Evolutionary conservation across 2,888 invertebrate species (phyloP).

Genomic region (Conops quadrifasciatus): DNA sequence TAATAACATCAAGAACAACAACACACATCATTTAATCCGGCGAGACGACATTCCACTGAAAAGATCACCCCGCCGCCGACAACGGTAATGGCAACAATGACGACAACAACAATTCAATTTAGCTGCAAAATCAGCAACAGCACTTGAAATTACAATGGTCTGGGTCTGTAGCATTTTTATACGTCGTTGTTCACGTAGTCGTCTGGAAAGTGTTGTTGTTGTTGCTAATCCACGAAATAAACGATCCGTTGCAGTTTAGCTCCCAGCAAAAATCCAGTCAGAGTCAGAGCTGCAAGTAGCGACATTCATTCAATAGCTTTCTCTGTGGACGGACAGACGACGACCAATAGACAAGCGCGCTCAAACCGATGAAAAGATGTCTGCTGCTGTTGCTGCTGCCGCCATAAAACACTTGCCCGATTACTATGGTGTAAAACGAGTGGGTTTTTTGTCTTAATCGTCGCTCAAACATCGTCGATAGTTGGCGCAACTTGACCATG

Average conservation of each 20-base stretch:
- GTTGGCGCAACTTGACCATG: conserved; percentile 33
- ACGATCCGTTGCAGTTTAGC: conserved; percentile 57
- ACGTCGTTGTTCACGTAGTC: neutral
- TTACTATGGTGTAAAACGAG: conserved; percentile 2
- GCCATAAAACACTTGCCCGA: too few species aligned
- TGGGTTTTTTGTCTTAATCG: neutral
- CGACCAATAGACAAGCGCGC: neutral
- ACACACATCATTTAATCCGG: conserved; percentile 58
- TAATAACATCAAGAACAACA: neutral
- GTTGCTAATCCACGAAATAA: conserved; percentile 51
- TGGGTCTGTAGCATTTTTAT: neutral
- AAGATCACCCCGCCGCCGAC: neutral
- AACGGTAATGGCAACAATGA: conserved; percentile 33
- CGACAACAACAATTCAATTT: conserved; percentile 33
- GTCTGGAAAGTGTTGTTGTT: conserved; percentile 18
- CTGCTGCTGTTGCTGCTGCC: conserved; percentile 12
- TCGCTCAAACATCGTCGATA: neutral
- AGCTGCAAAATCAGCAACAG: conserved; percentile 2
- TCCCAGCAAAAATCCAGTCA: conserved; percentile 16
- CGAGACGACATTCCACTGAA: conserved; percentile 56
- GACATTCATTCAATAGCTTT: conserved; percentile 36
- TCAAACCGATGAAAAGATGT: conserved; percentile 22
- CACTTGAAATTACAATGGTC: conserved; percentile 11
- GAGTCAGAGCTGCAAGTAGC: conserved; percentile 9
- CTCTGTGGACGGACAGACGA: conserved; percentile 19